Conservation (phyloP, 1,140 invertebrate species). For the Drosophila insularis region DNA sequence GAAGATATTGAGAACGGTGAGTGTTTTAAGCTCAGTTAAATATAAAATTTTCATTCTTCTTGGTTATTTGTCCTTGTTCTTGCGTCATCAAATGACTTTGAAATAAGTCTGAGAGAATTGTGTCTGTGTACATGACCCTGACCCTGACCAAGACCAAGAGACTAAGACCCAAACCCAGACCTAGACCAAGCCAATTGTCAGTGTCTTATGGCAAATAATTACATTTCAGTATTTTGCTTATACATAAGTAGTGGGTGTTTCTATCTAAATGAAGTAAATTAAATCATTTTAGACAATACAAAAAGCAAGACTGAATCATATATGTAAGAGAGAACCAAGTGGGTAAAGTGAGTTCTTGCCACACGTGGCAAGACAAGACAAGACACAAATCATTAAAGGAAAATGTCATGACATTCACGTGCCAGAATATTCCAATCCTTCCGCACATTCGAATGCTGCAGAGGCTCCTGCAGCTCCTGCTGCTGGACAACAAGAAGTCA, state of each 20-base stretch:
- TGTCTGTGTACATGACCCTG: neutral
- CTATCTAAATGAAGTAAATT: too few relatives aligned
- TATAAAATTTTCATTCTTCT: too few relatives aligned
- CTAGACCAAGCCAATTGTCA: neutral
- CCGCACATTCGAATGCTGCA: neutral
- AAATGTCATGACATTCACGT: constrained; percentile 17
- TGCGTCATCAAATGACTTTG: neutral
- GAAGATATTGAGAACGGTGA: too few relatives aligned
- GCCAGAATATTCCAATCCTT: constrained; percentile 3
- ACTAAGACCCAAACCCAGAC: neutral
- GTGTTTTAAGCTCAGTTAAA: too few relatives aligned
- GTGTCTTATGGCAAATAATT: neutral
- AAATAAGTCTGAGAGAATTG: neutral
- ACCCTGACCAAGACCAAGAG: neutral
- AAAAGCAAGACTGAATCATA: too few relatives aligned
- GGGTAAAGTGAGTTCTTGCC: neutral
- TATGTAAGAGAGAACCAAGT: neutral
- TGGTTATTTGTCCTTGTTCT: too few relatives aligned
- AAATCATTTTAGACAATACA: too few relatives aligned
- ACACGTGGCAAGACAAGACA: constrained; percentile 7
- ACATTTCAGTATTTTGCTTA: too few relatives aligned
- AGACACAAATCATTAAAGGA: constrained; percentile 15
- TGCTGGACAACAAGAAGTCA: constrained; percentile 22
- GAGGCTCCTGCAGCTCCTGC: neutral
- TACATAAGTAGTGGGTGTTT: too few relatives aligned